Conservation (phyloP, 1,140 invertebrate genomes). For the Aphis craccivora region DNA sequence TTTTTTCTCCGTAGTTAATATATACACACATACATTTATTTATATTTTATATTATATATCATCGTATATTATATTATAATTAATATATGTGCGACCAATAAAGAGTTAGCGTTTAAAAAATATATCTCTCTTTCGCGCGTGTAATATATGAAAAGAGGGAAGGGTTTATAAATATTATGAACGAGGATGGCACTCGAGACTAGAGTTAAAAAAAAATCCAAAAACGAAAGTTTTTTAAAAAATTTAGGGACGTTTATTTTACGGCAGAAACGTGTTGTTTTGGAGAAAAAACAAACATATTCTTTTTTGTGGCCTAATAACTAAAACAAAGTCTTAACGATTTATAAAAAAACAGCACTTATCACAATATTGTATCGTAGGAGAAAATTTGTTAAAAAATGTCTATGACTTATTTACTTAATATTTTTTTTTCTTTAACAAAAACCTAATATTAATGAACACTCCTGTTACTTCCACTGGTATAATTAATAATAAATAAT, state of each 20-base stretch:
- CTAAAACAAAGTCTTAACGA: conserved; percentile 56
- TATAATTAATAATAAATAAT: conserved; percentile 50
- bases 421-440: conserved; percentile 23
- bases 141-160: conserved; percentile 17
- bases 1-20: conserved; percentile 33
- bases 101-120: conserved; percentile 34
- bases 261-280: conserved; percentile 55
- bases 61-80: conserved; percentile 14
- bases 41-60: conserved; percentile 3
- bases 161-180: neutral
- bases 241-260: conserved; percentile 40
- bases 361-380: conserved; percentile 56
- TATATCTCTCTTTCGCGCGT: conserved; percentile 18
- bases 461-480: conserved; percentile 57
- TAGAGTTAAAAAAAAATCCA: conserved; percentile 51
- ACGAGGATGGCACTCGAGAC: conserved; percentile 55
- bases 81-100: conserved; percentile 37
- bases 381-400: conserved; percentile 49
- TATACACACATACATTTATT: neutral
- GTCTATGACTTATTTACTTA: conserved; percentile 32
- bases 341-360: conserved; percentile 54
- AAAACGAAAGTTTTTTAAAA: neutral
- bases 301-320: conserved; percentile 29
- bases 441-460: conserved; percentile 55
- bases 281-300: conserved; percentile 33